Percentiles rank a stretch among this genome's conserved stretches.
Conservation (phyloP, 2,113 vertebrate genomes). For the Tinamus guttatus region DNA sequence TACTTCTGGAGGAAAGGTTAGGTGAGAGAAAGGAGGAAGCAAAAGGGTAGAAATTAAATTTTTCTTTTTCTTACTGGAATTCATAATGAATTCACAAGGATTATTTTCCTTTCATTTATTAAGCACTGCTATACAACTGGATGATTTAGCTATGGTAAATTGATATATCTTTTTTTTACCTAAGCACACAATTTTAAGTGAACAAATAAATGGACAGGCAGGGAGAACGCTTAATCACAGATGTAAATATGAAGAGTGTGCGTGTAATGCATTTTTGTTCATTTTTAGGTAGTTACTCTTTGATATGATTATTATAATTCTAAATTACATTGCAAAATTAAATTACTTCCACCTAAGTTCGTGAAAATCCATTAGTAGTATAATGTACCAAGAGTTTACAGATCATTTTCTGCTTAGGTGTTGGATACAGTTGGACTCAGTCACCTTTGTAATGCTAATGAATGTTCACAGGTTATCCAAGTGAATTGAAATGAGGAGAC, state of each 20-base stretch:
- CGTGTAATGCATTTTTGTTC: background rate
- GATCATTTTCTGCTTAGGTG: background rate
- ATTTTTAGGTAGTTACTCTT: constrained; percentile 25
- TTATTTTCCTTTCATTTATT: constrained; percentile 2
- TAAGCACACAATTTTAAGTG: background rate
- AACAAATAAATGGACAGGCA: constrained; percentile 31
- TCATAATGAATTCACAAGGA: background rate
- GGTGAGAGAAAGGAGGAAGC: background rate
- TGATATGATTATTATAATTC: constrained; percentile 40
- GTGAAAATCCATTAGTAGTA: background rate
- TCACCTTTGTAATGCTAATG: background rate
- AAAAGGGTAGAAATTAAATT: background rate
- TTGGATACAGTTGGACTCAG: background rate
- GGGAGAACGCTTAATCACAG: constrained; percentile 5
- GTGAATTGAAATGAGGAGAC: background rate
- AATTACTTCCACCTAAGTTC: background rate
- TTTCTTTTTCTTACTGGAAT: background rate
- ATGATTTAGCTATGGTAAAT: background rate
- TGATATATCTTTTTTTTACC: background rate
- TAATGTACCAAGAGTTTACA: background rate
- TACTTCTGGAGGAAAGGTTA: background rate
- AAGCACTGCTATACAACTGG: background rate
- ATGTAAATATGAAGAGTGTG: background rate
- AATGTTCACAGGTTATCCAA: background rate
- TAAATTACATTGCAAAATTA: constrained; percentile 1